Evolutionary conservation across 30 jellyfish, hydroid and myxozoan species (phyloP).

Genomic region (Aurelia sp.): DNA sequence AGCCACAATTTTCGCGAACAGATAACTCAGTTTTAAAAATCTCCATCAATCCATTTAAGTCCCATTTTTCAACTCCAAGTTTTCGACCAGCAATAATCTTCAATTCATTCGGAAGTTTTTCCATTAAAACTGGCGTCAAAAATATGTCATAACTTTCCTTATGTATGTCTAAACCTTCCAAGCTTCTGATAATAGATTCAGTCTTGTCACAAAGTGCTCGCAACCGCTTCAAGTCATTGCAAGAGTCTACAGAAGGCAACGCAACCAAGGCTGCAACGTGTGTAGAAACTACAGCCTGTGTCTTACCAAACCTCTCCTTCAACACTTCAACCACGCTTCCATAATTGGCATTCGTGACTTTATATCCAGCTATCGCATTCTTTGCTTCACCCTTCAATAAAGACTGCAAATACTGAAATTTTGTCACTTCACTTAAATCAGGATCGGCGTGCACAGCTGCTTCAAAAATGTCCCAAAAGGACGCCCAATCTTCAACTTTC

Average conservation of each 20-base stretch:
- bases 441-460: background rate
- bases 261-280: conserved; percentile 17
- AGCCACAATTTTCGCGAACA: conserved; percentile 3
- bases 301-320: conserved; percentile 29
- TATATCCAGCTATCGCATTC: background rate
- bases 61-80: background rate
- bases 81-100: background rate
- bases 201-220: conserved; percentile 10
- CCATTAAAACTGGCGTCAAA: conserved; percentile 10
- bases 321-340: conserved; percentile 10
- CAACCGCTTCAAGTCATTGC: background rate
- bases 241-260: conserved; percentile 12
- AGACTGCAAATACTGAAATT: background rate
- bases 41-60: background rate
- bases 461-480: background rate
- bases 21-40: background rate
- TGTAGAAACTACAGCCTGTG: background rate
- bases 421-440: background rate
- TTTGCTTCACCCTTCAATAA: background rate
- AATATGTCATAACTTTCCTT: conserved; percentile 13
- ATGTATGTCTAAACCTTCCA: conserved; percentile 6
- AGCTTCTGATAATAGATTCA: conserved; percentile 18
- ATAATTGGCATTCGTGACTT: background rate
- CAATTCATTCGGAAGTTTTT: background rate
- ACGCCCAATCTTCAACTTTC: background rate